Evolutionary conservation across 2,888 invertebrate species (phyloP).

Genomic region (Drosophila pseudotalamancana): DNA sequence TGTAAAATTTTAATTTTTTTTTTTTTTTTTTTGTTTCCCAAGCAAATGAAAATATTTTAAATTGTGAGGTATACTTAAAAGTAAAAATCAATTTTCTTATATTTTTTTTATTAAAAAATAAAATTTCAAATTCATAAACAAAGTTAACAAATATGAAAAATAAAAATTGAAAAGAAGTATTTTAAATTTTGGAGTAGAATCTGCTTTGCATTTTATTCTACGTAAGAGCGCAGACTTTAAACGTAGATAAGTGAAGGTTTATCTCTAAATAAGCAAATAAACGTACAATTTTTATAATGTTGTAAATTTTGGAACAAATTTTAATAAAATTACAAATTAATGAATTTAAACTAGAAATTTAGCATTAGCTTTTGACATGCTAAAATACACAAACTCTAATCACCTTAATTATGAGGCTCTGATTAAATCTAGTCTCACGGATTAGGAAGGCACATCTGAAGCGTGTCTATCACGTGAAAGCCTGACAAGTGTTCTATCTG

Average conservation of each 20-base stretch:
- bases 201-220: too few species aligned
- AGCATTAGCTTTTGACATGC: not conserved
- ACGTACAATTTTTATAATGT: not conserved
- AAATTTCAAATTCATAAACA: too few species aligned
- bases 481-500: not conserved
- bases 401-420: not conserved
- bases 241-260: too few species aligned
- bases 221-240: too few species aligned
- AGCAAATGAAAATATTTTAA: too few species aligned
- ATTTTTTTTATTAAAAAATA: too few species aligned
- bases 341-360: not conserved
- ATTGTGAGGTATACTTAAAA: too few species aligned
- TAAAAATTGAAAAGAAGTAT: too few species aligned
- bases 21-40: not conserved
- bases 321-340: not conserved
- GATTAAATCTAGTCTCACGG: constrained; percentile 3
- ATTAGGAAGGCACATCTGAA: not conserved
- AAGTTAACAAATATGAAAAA: too few species aligned
- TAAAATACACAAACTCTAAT: not conserved
- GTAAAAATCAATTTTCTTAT: too few species aligned
- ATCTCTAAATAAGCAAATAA: not conserved
- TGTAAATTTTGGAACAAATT: not conserved
- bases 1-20: too few species aligned
- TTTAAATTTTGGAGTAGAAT: too few species aligned
- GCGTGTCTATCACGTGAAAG: constrained; percentile 7